Evolutionary conservation across 2,888 invertebrate genomes (phyloP), one percentile per base, ranked within the genome.

Genomic region (Bibio marci): DNA sequence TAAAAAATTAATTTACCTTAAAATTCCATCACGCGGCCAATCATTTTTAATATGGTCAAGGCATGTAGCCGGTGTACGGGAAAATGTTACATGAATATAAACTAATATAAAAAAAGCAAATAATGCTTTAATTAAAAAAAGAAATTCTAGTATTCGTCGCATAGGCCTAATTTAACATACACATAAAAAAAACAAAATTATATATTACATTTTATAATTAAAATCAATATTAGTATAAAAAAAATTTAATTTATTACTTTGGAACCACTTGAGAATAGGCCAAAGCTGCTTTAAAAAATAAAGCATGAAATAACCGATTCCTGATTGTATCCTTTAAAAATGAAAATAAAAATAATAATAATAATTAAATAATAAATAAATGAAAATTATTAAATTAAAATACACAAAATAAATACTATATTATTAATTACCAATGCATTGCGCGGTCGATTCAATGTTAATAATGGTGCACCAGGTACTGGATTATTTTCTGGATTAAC

Each of bases 21-120:
- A 66, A 47, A 98, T 88, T 4, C 97, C 97, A 61, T 92, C 87
- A 44, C 88, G 68, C 0, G 97, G 95, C 97, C 97, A 98, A 11
- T 80, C 75, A 47, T 80, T 73, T 54, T 80, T 76, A 26, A 92
- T 76, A 58, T 86, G 79, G 55, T 87, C 79, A 49, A 98, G 68
- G 59, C 98, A 98, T 50, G 88, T 88, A 39, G 88, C 85, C 7
- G 95, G 92, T 44, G 87, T 76, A 53, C 86, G 76, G 34, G 91
- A 87, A 62, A 95, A 94, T 45, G 85, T 82, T 57, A 88, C 75
- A 57, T 98, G 98, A 54, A 98, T 90, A 59, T 97, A 97, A 35
- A 86, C 80, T 51, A 97, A 69, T 37, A 91, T 80, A 55, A 86
- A 83, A 62, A 98, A 82, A 39, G 91, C 86, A 39, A 77, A 55